Evolutionary conservation across 2,113 vertebrate species (phyloP), one percentile per base, ranked within the genome.

Genomic region (Numida meleagris): DNA sequence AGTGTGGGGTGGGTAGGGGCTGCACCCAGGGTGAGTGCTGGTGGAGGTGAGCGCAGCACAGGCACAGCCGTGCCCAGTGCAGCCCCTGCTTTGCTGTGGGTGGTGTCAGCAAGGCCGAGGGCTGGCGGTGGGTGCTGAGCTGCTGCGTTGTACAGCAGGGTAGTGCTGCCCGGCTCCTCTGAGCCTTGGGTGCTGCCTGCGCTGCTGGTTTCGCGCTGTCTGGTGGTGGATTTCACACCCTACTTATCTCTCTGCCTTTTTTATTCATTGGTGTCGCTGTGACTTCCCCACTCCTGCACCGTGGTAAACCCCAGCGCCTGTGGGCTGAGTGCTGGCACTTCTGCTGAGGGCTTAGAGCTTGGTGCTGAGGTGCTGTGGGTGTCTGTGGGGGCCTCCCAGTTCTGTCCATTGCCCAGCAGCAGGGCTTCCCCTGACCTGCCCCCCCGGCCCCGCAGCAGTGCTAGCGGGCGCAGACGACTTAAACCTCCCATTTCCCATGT

Each of bases 401-500:
- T 70, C 33, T 43, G 72, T 63, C 67, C 66, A 29, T 27, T n/a
- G 46, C 29, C 20, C n/a, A 61, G 50, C 74, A 74, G 72, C 34
- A 20, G 57, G 21, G 57, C 10, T 88, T 65, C 31, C 48, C 48
- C 48, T 40, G 15, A 16, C 27, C 15, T 53, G 27, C 51, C 16
- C 43, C 51, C 51, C 51, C 27, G 5, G 17, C 53, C 31, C 31
- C 10, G 9, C 6, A 11, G 53, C 53, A 57, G 31, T 33, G 53
- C 53, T 57, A 7, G 53, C 4, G 33, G 55, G 55, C 18, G 67
- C 68, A 80, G 50, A 67, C 29, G 43, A 70, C 73, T 83, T 86
- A 70, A 94, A 92, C 85, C 86, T 88, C 82, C 93, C 65, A 80
- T 85, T 94, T 95, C 89, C 88, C 85, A 94, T 88, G 74, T 82